A percentile compares a stretch with the other conserved stretches of the same genome.
Conservation (phyloP, 2,888 invertebrate species). For the Hyalella azteca region DNA sequence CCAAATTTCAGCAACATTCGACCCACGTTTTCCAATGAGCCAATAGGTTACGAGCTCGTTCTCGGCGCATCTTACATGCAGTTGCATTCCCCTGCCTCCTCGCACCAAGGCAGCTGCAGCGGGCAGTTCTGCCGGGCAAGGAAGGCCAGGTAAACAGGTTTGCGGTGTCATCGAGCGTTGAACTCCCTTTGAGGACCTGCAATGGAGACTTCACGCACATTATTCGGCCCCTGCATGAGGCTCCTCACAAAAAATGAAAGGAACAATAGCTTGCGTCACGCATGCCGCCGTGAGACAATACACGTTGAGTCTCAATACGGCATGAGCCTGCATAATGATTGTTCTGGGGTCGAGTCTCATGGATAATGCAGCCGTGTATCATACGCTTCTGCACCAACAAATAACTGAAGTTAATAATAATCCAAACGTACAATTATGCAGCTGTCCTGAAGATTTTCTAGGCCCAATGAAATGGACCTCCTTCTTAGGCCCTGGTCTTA, state of each 20-base stretch:
- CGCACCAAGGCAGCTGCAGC: slow-evolving; percentile 6
- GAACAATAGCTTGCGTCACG: neutral
- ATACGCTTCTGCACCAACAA: neutral
- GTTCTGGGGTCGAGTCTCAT: too few relatives aligned
- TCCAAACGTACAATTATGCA: too few relatives aligned
- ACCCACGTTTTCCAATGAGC: too few relatives aligned
- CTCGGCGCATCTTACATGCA: neutral
- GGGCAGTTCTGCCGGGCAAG: neutral
- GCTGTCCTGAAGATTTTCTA: too few relatives aligned
- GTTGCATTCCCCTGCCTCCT: neutral
- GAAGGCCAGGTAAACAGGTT: slow-evolving; percentile 15
- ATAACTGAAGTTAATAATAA: neutral
- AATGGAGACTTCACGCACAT: neutral
- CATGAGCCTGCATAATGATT: neutral
- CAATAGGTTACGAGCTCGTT: neutral
- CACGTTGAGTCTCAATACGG: neutral
- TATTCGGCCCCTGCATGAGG: neutral
- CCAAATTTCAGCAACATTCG: too few relatives aligned
- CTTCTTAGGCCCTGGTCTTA: too few relatives aligned
- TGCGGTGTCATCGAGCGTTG: slow-evolving; percentile 17
- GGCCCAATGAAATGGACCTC: too few relatives aligned
- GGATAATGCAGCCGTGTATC: too few relatives aligned
- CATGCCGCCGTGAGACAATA: neutral
- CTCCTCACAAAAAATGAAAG: neutral
- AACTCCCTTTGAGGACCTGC: slow-evolving; percentile 5